Conservation (phyloP, 2,113 vertebrate genomes). For the Larimichthys crocea region DNA sequence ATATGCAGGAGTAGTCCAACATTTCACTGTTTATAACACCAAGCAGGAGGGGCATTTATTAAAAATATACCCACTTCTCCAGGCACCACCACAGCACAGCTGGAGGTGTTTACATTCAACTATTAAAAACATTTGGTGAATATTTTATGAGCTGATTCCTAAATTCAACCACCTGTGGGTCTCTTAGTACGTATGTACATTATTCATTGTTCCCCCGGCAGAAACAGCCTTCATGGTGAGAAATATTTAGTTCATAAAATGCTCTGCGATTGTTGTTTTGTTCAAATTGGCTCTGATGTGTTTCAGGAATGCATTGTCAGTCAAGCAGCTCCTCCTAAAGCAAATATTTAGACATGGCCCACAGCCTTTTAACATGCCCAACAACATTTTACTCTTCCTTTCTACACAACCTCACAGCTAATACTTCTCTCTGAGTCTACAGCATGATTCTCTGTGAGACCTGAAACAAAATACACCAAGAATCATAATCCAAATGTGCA, state of each 20-base stretch:
- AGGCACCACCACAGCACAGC: too few relatives aligned
- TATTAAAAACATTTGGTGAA: background rate
- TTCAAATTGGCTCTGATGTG: background rate
- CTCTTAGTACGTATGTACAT: too few relatives aligned
- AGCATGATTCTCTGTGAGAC: background rate
- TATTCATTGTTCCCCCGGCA: too few relatives aligned
- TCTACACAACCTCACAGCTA: background rate
- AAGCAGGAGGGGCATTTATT: too few relatives aligned
- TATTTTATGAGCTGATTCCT: background rate
- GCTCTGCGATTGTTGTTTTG: background rate
- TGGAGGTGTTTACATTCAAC: background rate
- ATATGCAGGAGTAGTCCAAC: too few relatives aligned
- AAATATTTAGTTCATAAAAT: too few relatives aligned
- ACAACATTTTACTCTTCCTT: background rate
- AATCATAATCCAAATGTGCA: background rate
- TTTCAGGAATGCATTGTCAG: slow-evolving; percentile 11
- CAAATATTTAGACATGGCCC: slow-evolving; percentile 34
- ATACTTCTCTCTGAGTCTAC: too few relatives aligned
- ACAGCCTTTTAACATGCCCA: background rate
- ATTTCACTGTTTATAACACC: too few relatives aligned
- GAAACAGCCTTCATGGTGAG: too few relatives aligned
- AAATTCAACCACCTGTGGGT: background rate
- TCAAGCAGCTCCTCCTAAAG: background rate
- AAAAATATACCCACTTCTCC: too few relatives aligned
- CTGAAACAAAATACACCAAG: background rate